These are phyloP conservation scores for Heteromyza rotundicornis DNA, from an alignment of 2,888 invertebrate species.

Conservation along the genomic window DNA sequence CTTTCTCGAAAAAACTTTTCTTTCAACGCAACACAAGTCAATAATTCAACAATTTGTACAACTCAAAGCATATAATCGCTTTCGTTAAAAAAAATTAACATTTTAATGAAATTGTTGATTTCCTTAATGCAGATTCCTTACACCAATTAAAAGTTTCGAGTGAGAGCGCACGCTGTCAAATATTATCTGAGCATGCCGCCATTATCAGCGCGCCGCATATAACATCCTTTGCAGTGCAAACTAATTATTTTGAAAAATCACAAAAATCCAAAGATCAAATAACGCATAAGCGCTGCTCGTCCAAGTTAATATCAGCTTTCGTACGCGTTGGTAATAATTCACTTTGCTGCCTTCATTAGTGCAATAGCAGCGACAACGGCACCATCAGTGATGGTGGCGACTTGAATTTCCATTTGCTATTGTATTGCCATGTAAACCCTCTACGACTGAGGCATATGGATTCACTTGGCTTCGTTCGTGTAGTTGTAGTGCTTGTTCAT, in stretches of 20 bases:
- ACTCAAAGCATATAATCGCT: too few species aligned
- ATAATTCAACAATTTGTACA: too few species aligned
- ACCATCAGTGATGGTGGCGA: conserved; percentile 14
- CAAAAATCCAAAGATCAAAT: conserved; percentile 16
- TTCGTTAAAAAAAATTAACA: too few species aligned
- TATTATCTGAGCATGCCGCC: not conserved
- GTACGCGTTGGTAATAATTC: conserved; percentile 25
- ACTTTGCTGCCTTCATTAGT: conserved; percentile 27
- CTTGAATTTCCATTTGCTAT: conserved; percentile 1
- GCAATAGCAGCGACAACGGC: not conserved
- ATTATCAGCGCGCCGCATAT: not conserved
- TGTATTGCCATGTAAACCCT: not conserved
- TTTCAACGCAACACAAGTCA: too few species aligned
- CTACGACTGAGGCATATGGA: conserved; percentile 2
- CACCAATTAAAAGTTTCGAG: not conserved
- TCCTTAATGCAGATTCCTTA: not conserved
- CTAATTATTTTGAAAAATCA: conserved; percentile 28
- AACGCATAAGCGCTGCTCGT: not conserved
- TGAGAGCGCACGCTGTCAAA: not conserved
- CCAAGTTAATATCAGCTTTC: conserved; percentile 23
- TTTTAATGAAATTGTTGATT: not conserved
- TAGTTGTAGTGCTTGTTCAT: not conserved
- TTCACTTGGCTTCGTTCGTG: not conserved
- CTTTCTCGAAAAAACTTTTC: too few species aligned
- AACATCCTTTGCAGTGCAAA: not conserved